A percentile compares a stretch with the other conserved stretches of the same genome.
phyloP scores from a whole-genome alignment of 2,797 vertebrate genomes.

The Parambassis ranga region DNA sequence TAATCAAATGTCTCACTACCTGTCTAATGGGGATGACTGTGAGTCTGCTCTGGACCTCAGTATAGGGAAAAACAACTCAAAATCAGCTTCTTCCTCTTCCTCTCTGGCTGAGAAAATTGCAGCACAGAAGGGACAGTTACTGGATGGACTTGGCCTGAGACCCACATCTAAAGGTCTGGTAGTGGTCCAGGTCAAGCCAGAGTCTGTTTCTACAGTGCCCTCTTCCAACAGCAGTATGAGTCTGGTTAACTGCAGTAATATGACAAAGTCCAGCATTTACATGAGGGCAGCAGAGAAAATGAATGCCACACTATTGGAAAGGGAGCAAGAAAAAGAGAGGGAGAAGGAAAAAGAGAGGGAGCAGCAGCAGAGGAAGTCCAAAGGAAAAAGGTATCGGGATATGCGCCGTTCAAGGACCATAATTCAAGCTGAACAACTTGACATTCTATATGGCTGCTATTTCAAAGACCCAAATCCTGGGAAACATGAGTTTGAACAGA shows the following conservation, averaged over 20 bases:
- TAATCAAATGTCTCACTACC: slow-evolving; percentile 65
- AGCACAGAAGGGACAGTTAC: slow-evolving; percentile 77
- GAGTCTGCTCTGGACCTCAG: slow-evolving; percentile 84
- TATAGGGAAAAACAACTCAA: slow-evolving; percentile 79
- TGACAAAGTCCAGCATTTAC: slow-evolving; percentile 76
- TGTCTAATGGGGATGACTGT: slow-evolving; percentile 79
- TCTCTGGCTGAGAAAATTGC: slow-evolving; percentile 70
- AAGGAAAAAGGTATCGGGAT: slow-evolving; percentile 79
- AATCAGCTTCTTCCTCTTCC: slow-evolving; percentile 61
- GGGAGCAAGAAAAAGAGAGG: slow-evolving; percentile 58
- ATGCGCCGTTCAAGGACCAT: slow-evolving; percentile 91
- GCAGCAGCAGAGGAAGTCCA: slow-evolving; percentile 76
- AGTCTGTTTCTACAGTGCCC: slow-evolving; percentile 60
- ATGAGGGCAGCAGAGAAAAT: slow-evolving; percentile 77
- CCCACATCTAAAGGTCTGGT: slow-evolving; percentile 80
- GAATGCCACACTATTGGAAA: slow-evolving; percentile 67
- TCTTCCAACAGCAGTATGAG: slow-evolving; percentile 63
- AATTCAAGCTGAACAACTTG: slow-evolving; percentile 92
- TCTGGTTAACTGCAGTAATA: slow-evolving; percentile 73
- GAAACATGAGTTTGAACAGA: slow-evolving; percentile 92
- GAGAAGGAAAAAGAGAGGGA: slow-evolving; percentile 66
- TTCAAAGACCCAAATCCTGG: slow-evolving; percentile 94
- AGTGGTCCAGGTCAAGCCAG: slow-evolving; percentile 83
- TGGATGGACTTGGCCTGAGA: slow-evolving; percentile 81
- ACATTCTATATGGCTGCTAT: slow-evolving; percentile 94